Percentiles rank a stretch among this genome's conserved stretches.
phyloP scores from a whole-genome alignment of 2,888 invertebrate species.

The Mamestra brassicae region DNA sequence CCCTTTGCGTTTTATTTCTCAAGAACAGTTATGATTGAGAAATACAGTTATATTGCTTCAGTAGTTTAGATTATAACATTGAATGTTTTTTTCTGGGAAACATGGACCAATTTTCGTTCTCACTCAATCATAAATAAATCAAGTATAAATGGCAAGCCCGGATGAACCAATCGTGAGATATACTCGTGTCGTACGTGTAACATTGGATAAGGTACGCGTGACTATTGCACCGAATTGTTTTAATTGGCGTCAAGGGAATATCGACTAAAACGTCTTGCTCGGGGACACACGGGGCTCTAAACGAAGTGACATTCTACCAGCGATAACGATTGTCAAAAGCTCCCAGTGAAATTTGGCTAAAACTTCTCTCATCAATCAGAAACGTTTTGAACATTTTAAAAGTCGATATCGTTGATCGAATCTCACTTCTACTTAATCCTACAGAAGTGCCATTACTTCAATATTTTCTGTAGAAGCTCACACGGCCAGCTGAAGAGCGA shows the following conservation, averaged over 20 bases:
- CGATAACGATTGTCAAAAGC: neutral
- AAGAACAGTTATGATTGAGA: no score
- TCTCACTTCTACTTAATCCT: no score
- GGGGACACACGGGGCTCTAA: slow-evolving; percentile 7
- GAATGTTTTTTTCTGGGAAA: neutral
- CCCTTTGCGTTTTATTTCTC: no score
- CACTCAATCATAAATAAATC: neutral
- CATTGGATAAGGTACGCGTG: slow-evolving; percentile 36
- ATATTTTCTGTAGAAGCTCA: no score
- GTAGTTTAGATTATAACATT: neutral
- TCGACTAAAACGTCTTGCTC: slow-evolving; percentile 65
- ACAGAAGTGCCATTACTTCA: no score
- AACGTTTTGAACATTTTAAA: no score
- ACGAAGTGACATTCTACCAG: neutral
- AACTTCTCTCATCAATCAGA: neutral
- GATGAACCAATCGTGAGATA: neutral
- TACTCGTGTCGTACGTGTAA: slow-evolving; percentile 6
- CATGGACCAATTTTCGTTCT: no score
- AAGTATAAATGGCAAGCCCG: neutral
- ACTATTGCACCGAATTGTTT: slow-evolving; percentile 71
- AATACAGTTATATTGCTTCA: neutral
- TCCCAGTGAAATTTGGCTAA: neutral
- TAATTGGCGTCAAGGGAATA: slow-evolving; percentile 79
- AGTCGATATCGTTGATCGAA: no score
- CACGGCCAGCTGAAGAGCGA: no score